A percentile compares a stretch with the other conserved stretches of the same genome.
Conservation (phyloP, 2,888 invertebrate genomes). For the Cepaea hortensis region DNA sequence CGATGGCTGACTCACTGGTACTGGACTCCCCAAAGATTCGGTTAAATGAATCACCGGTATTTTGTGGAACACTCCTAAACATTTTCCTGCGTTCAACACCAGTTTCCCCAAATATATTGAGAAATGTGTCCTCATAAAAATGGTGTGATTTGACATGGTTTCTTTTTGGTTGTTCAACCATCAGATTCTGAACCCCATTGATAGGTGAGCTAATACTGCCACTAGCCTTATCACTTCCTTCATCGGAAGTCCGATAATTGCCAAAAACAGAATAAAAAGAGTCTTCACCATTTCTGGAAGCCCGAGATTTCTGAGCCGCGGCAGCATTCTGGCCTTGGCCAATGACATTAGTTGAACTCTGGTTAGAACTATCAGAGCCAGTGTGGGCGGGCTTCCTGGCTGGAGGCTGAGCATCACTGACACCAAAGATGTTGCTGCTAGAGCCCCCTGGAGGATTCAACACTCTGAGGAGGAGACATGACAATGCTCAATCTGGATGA, state of each 20-base stretch:
- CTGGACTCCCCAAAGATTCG: constrained; percentile 27
- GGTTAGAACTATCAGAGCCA: constrained; percentile 29
- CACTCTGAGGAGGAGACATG: constrained; percentile 57
- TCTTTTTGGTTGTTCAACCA: not conserved
- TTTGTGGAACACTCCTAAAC: not conserved
- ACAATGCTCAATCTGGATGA: not conserved
- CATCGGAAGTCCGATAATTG: constrained; percentile 18
- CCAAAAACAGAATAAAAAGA: constrained; percentile 52
- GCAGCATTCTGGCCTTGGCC: constrained; percentile 1
- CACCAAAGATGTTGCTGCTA: constrained; percentile 68
- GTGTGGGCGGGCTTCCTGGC: constrained; percentile 38
- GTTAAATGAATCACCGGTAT: constrained; percentile 42
- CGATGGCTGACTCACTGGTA: not conserved
- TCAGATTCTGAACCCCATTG: not conserved
- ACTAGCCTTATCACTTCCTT: not conserved
- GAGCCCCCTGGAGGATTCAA: constrained; percentile 67
- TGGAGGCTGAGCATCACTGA: constrained; percentile 40
- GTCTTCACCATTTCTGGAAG: constrained; percentile 51
- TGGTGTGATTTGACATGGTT: not conserved
- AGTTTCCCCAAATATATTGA: constrained; percentile 32
- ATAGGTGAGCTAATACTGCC: not conserved
- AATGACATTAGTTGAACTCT: constrained; percentile 39
- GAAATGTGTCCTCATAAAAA: constrained; percentile 16
- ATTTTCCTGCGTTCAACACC: constrained; percentile 1
- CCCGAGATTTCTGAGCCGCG: constrained; percentile 32